Evolutionary conservation across 2,113 vertebrate species (phyloP), one percentile per base, ranked within the genome.

Genomic region (Thalassoma bifasciatum): DNA sequence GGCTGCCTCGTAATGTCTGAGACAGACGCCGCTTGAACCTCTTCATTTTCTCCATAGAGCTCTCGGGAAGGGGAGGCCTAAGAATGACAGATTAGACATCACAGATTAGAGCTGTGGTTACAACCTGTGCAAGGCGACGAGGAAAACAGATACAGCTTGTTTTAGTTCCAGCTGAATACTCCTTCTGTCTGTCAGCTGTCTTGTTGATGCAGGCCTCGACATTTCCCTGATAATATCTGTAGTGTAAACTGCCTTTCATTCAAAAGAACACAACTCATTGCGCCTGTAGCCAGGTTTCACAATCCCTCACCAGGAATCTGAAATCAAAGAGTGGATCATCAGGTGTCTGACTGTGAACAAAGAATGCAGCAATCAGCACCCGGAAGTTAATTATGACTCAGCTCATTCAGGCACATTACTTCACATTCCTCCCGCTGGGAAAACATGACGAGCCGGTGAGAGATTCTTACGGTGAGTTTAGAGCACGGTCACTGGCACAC

Each of bases 1-100:
- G 96, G 92, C 97, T 98, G 82, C 96, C 97, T 85, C 96, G 93
- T 73, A 98, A 93, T 1, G 96, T 97, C 92, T 98, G 94, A 51
- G 96, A 97, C 47, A 99, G 94, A 65, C 97, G 96, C 61, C 96
- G 95, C 91, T 96, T 98, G 86, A 99, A 97, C 82, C 96, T 95
- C 94, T 98, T 99, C 97, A 99, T 99, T 91, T 94, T 97, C 93
- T 93, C 93, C 88, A 89, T 87, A 84, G 87, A 93, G 92, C 79
- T 85, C 88, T 94, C 92, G 61, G 91, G 92, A 93, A 94, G 92
- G 90, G 88, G 89, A 94, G 94, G 94, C 95, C 97, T 98, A 73
- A 38, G 21, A 50, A 57, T 0, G 38, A 71, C 22, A 72, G 23
- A 70, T 13, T 10, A 5, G 49, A 49, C 46, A 46, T 47, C 2